Evolutionary conservation across 2,797 vertebrate genomes (phyloP).

Genomic region (Pygocentrus nattereri): DNA sequence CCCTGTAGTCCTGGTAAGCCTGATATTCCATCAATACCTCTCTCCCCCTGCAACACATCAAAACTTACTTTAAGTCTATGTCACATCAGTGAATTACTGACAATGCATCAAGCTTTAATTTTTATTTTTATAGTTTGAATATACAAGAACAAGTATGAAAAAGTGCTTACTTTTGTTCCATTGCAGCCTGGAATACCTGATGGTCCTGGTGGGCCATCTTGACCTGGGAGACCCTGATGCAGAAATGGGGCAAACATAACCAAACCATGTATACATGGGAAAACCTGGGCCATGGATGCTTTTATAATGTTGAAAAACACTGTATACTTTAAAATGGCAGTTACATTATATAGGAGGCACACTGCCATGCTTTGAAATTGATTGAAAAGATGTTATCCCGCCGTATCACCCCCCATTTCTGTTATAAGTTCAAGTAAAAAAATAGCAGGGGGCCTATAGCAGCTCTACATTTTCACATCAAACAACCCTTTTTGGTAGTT

Average conservation of each 20-base stretch:
- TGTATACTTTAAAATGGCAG: not conserved
- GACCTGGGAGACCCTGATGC: conserved; percentile 92
- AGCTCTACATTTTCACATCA: no score
- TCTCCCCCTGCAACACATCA: conserved; percentile 83
- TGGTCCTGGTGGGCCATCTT: conserved; percentile 90
- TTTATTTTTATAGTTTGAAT: not conserved
- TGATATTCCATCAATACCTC: conserved; percentile 83
- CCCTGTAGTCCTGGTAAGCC: conserved; percentile 86
- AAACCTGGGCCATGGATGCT: no score
- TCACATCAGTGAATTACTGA: not conserved
- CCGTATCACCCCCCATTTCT: not conserved
- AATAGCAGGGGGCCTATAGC: no score
- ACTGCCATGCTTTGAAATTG: not conserved
- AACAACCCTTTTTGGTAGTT: no score
- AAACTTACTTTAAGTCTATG: not conserved
- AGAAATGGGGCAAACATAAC: conserved; percentile 7
- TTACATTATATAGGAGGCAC: not conserved
- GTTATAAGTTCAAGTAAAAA: not conserved
- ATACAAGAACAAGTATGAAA: not conserved
- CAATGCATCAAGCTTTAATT: not conserved
- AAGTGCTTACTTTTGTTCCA: conserved; percentile 90
- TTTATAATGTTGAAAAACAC: not conserved
- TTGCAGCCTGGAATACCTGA: conserved; percentile 96
- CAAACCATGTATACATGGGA: not conserved
- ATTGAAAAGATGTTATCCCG: not conserved